Conservation (phyloP, 2,888 invertebrate genomes). For the Chloroclysta siterata region DNA sequence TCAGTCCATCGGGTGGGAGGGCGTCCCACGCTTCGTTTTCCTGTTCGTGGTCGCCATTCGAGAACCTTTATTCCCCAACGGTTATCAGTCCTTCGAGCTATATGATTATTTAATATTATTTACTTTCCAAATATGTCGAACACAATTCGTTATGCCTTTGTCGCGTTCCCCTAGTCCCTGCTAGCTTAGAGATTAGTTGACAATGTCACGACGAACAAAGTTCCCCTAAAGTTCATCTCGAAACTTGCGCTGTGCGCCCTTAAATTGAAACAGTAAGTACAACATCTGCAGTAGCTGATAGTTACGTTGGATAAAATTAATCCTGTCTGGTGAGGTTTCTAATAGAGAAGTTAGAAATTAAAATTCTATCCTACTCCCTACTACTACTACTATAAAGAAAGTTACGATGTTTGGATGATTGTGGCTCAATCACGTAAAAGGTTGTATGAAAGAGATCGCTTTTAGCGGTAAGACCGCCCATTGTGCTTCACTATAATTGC, state of each 20-base stretch:
- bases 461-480: no score
- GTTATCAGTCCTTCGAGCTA: no score
- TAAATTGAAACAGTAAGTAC: slow-evolving; percentile 82
- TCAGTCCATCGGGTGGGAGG: no score
- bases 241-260: slow-evolving; percentile 74
- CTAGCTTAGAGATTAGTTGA: slow-evolving; percentile 79
- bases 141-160: slow-evolving; percentile 54
- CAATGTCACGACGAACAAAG: slow-evolving; percentile 78
- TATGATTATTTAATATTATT: no score
- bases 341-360: background rate
- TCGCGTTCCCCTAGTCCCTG: slow-evolving; percentile 59
- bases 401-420: no score
- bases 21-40: no score
- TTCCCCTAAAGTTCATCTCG: slow-evolving; percentile 75
- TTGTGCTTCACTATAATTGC: no score
- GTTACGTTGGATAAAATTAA: slow-evolving; percentile 72
- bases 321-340: slow-evolving; percentile 34
- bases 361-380: background rate
- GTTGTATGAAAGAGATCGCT: no score
- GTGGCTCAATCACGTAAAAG: no score
- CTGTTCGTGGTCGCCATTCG: no score
- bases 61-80: no score
- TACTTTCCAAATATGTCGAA: slow-evolving; percentile 36
- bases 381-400: no score
- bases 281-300: slow-evolving; percentile 79